These are phyloP conservation scores for Drosophila ficusphila DNA, from an alignment of 1,140 invertebrate genomes.

Conservation along the genomic window DNA sequence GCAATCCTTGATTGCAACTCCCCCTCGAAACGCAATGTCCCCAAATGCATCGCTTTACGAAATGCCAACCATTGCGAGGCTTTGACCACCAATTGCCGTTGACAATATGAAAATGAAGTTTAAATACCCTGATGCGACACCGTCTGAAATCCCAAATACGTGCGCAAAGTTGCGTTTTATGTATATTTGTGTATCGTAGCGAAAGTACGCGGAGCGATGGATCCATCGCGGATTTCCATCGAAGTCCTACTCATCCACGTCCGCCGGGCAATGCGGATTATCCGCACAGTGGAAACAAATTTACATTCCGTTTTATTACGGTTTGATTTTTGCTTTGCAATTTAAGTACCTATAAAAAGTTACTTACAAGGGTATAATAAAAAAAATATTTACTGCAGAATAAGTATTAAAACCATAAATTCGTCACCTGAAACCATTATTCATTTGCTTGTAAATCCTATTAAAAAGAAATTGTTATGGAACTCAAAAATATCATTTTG, in stretches of 20 bases:
- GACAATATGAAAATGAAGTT: constrained; percentile 70
- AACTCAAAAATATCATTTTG: neutral
- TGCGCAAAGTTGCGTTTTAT: constrained; percentile 64
- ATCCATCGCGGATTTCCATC: constrained; percentile 24
- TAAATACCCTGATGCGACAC: constrained; percentile 58
- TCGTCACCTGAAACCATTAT: neutral
- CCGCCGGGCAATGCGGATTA: constrained; percentile 30
- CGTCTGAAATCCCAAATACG: constrained; percentile 72
- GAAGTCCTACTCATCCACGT: constrained; percentile 14
- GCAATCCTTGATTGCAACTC: constrained; percentile 34
- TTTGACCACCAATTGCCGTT: constrained; percentile 46
- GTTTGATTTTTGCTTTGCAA: neutral
- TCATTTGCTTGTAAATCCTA: no score
- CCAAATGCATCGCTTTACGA: constrained; percentile 35
- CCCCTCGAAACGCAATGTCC: constrained; percentile 9
- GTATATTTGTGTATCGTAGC: constrained; percentile 56
- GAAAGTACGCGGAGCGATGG: constrained; percentile 39
- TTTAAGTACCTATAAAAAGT: no score
- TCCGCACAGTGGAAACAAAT: constrained; percentile 16
- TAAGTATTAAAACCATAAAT: no score
- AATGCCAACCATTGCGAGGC: constrained; percentile 39
- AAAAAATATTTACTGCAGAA: no score
- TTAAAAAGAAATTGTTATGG: no score
- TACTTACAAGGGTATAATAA: no score
- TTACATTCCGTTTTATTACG: neutral